Evolutionary conservation across 2,113 vertebrate genomes (phyloP).

Genomic region (Tachycineta bicolor): DNA sequence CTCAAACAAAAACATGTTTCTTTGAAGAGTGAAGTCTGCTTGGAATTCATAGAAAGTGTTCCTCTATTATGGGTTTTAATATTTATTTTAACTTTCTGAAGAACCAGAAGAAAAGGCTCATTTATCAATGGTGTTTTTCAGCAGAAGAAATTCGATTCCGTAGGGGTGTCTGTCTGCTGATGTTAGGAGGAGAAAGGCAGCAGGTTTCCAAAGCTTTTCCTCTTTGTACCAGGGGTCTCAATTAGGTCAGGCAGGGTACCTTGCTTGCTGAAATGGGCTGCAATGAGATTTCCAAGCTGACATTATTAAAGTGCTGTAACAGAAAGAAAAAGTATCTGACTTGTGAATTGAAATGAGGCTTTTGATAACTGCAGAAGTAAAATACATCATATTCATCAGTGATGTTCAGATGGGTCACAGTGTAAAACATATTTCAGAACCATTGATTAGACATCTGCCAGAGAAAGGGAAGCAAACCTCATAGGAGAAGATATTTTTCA

Average conservation of each 20-base stretch:
- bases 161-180: not conserved
- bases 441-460: not conserved
- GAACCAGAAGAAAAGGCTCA: not conserved
- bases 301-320: not conserved
- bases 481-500: constrained; percentile 7
- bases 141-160: not conserved
- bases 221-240: constrained; percentile 13
- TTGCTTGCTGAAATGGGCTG: not conserved
- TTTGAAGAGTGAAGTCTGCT: not conserved
- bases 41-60: not conserved
- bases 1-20: not conserved
- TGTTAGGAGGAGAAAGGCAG: not conserved
- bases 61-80: not conserved
- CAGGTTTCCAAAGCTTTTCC: constrained; percentile 4
- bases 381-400: not conserved
- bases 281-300: not conserved
- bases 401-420: not conserved
- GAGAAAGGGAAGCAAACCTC: not conserved
- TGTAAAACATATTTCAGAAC: not conserved
- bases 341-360: constrained; percentile 12
- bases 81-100: constrained; percentile 34
- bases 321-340: constrained; percentile 20
- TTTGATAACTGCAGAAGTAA: constrained; percentile 7
- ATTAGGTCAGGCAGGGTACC: not conserved
- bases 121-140: constrained; percentile 31